These are phyloP conservation scores for Clunio marinus DNA, from an alignment of 2,888 invertebrate genomes.

Conservation along the genomic window DNA sequence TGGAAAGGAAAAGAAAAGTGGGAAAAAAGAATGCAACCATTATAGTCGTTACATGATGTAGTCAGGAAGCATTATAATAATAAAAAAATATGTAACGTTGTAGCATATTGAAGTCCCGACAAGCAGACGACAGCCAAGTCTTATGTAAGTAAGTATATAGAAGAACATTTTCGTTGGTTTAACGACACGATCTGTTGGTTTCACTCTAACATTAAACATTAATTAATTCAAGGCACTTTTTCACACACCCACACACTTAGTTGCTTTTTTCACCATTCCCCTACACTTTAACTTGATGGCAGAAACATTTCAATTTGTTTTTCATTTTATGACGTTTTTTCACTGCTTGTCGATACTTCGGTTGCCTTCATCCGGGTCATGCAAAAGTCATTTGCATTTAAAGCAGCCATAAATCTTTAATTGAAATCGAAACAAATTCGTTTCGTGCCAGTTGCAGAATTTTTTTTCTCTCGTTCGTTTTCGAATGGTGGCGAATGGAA, in stretches of 20 bases:
- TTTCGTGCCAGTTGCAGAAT: neutral
- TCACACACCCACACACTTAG: neutral
- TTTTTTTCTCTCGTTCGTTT: neutral
- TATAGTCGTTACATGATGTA: neutral
- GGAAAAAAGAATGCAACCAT: neutral
- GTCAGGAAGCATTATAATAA: neutral
- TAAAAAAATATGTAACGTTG: neutral
- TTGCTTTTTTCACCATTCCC: neutral
- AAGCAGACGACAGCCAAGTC: no score
- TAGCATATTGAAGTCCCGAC: no score
- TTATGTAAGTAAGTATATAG: neutral
- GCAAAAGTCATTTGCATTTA: neutral
- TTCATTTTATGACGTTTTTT: neutral
- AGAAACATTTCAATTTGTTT: no score
- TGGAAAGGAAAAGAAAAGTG: no score
- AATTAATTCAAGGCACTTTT: neutral
- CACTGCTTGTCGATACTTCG: neutral
- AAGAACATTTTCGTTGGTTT: neutral
- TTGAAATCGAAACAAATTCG: conserved; percentile 19
- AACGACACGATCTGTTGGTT: neutral
- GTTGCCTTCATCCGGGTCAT: neutral
- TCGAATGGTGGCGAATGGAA: no score
- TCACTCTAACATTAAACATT: no score
- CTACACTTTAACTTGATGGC: no score
- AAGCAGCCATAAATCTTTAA: conserved; percentile 30